Evolutionary conservation across 1,140 invertebrate genomes (phyloP).

Genomic region (Carposina sasakii): DNA sequence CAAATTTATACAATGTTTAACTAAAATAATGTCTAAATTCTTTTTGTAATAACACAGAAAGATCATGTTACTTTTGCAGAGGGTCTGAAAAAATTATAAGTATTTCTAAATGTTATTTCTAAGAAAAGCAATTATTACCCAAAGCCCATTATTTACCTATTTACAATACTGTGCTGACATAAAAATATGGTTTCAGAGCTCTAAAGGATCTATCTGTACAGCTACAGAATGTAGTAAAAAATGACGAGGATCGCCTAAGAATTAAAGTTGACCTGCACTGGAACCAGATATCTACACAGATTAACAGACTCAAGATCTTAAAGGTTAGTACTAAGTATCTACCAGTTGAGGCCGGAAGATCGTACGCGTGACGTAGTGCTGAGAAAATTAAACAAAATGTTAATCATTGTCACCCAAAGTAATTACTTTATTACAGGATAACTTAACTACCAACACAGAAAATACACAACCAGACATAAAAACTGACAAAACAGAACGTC

Average conservation of each 20-base stretch:
- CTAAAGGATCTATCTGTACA: slow-evolving; percentile 52
- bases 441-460: slow-evolving; percentile 26
- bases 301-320: slow-evolving; percentile 74
- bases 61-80: too few species aligned
- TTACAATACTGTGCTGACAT: too few species aligned
- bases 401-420: too few species aligned
- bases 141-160: too few species aligned
- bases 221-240: slow-evolving; percentile 36
- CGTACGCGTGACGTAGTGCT: too few species aligned
- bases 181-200: slow-evolving; percentile 42
- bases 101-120: too few species aligned
- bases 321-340: slow-evolving; percentile 71
- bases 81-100: too few species aligned
- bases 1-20: too few species aligned
- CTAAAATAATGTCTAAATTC: too few species aligned
- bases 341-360: too few species aligned
- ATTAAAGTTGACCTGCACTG: slow-evolving; percentile 71
- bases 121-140: too few species aligned
- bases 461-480: slow-evolving; percentile 17
- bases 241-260: slow-evolving; percentile 59
- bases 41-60: background rate
- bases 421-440: slow-evolving; percentile 41
- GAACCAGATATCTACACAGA: slow-evolving; percentile 72
- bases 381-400: too few species aligned
- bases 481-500: slow-evolving; percentile 38